Evolutionary conservation across 2,888 invertebrate genomes (phyloP).

Genomic region (Thecophora atra): DNA sequence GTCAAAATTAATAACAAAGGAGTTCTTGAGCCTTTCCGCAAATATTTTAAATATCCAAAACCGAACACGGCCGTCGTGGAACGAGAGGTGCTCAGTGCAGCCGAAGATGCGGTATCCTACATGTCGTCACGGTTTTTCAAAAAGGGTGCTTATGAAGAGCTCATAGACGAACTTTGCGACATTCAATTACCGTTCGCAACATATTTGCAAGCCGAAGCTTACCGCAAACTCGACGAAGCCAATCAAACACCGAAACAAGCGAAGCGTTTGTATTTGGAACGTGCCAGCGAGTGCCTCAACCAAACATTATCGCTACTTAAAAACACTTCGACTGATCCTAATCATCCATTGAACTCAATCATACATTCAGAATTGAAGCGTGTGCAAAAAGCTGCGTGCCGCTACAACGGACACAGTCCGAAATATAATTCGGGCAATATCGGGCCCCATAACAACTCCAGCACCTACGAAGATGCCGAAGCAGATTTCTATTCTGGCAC

Average conservation of each 20-base stretch:
- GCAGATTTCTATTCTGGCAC: slow-evolving; percentile 52
- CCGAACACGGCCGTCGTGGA: slow-evolving; percentile 54
- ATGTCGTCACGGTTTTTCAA: slow-evolving; percentile 76
- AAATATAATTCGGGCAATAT: slow-evolving; percentile 21
- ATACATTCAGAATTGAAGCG: slow-evolving; percentile 69
- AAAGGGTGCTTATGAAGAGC: slow-evolving; percentile 79
- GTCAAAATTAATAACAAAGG: slow-evolving; percentile 75
- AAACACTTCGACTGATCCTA: slow-evolving; percentile 71
- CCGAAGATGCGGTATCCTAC: slow-evolving; percentile 81
- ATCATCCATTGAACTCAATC: slow-evolving; percentile 75
- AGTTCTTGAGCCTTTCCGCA: slow-evolving; percentile 58
- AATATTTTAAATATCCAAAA: slow-evolving; percentile 60
- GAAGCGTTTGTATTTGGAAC: slow-evolving; percentile 63
- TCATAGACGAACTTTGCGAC: slow-evolving; percentile 75
- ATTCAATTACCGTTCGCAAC: slow-evolving; percentile 82
- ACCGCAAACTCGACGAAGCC: slow-evolving; percentile 74
- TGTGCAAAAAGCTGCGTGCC: slow-evolving; percentile 50
- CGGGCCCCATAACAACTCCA: slow-evolving; percentile 57
- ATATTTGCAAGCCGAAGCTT: slow-evolving; percentile 80
- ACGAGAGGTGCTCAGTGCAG: slow-evolving; percentile 67
- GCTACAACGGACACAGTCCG: slow-evolving; percentile 41
- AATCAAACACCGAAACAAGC: slow-evolving; percentile 57
- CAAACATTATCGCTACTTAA: slow-evolving; percentile 78
- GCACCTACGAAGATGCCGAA: slow-evolving; percentile 62
- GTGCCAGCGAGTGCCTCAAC: slow-evolving; percentile 78